Evolutionary conservation across 1,140 invertebrate genomes (phyloP).

Genomic region (Cydia amplana): DNA sequence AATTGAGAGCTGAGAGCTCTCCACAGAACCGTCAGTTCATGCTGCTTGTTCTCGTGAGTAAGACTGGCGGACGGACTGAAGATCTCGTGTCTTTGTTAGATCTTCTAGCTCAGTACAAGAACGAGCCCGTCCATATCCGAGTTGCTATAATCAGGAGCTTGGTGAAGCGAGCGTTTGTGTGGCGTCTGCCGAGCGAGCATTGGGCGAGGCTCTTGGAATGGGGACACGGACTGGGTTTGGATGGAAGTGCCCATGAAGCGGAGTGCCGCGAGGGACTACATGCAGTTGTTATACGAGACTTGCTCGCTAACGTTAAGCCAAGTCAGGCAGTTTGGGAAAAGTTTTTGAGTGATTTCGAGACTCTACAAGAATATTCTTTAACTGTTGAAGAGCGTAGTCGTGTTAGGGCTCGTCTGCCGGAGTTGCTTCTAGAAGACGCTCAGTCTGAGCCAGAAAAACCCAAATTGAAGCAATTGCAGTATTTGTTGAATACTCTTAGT

Average conservation of each 20-base stretch:
- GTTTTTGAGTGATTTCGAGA: conserved; percentile 51
- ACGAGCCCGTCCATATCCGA: conserved; percentile 55
- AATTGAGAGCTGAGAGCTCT: conserved; percentile 46
- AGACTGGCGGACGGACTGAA: conserved; percentile 50
- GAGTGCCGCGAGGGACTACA: conserved; percentile 58
- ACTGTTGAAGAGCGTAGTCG: neutral
- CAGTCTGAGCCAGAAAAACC: neutral
- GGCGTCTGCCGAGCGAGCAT: conserved; percentile 48
- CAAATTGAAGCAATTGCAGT: neutral
- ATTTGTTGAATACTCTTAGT: neutral
- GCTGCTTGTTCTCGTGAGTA: conserved; percentile 64
- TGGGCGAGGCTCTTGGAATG: conserved; percentile 53
- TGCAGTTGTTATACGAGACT: conserved; percentile 49
- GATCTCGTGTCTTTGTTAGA: conserved; percentile 50
- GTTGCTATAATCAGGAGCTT: conserved; percentile 60
- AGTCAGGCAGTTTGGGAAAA: conserved; percentile 37
- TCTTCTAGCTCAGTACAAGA: conserved; percentile 46
- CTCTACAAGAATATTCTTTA: conserved; percentile 47
- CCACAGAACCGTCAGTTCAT: conserved; percentile 55
- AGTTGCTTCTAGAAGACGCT: neutral
- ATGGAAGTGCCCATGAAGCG: conserved; percentile 42
- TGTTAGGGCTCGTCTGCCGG: neutral
- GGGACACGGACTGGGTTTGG: conserved; percentile 51
- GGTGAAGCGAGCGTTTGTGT: conserved; percentile 54
- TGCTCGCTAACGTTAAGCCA: conserved; percentile 41